Evolutionary conservation across 2,113 vertebrate genomes (phyloP), one percentile per base, ranked within the genome.

Genomic region (Shinisaurus crocodilurus): DNA sequence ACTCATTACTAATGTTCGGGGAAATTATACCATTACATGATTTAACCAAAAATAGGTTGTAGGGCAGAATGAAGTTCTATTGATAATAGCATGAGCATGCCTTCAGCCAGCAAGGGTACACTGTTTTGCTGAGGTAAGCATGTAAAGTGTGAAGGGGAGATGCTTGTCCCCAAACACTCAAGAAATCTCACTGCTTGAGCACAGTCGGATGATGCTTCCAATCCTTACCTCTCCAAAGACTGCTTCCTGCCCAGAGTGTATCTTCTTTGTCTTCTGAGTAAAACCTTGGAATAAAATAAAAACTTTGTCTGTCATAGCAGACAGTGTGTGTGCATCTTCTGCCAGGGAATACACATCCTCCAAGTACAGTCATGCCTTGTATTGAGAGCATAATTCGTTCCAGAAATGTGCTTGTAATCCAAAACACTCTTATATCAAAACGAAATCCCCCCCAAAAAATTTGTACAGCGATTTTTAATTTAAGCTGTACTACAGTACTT

Each of bases 181-280:
- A 57, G n/a, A 43, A 82, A 65, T 15, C 7, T 65, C 57, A 37
- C 29, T 37, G 37, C 40, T 76, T 32, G 13, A 57, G 27, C 9
- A 18, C 48, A 67, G 18, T 40, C 18, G n/a, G 25, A 18, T 43
- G 48, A 18, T 43, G 63, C 32, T 72, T 57, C n/a, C n/a, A n/a
- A n/a, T n/a, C 65, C 86, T 97, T 94, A 99, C 98, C 98, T 99
- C 98, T 27, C 98, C 97, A 27, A 99, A 97, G 74, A 98, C 74
- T 2, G 98, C 98, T 82, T 98, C 93, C 27, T 96, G 93, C 82
- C 98, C 97, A 92, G 98, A 97, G 85, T 96, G 97, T 90, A 98
- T 91, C 91, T 96, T 98, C 95, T 95, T 97, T n/a, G 98, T 98
- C 96, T 98, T 99, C 95, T 99, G 98, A 20, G 96, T 98, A 94